Conservation (phyloP, 2,797 vertebrate species). For the Rhinichthys osculus region DNA sequence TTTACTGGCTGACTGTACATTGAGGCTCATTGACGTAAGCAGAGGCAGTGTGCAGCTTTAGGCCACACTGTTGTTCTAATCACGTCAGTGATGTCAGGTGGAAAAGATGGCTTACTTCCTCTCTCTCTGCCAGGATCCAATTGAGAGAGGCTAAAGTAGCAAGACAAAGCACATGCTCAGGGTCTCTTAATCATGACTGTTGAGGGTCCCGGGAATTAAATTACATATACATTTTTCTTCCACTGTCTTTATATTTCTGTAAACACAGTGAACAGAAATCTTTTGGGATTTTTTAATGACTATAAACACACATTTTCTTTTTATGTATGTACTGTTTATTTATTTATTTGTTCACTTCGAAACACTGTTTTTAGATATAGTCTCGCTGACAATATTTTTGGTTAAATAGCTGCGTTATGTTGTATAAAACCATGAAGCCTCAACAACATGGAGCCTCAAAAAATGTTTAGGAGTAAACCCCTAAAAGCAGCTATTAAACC, state of each 20-base stretch:
- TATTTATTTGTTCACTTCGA: slow-evolving; percentile 6
- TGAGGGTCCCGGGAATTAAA: slow-evolving; percentile 25
- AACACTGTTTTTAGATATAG: not conserved
- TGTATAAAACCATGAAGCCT: slow-evolving; percentile 11
- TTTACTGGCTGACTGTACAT: not conserved
- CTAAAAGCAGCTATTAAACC: not conserved
- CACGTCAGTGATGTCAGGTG: slow-evolving; percentile 75
- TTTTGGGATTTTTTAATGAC: not conserved
- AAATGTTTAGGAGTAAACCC: slow-evolving; percentile 16
- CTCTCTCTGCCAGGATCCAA: slow-evolving; percentile 64
- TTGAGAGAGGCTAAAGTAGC: slow-evolving; percentile 56
- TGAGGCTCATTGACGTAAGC: not conserved
- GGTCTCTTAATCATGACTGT: slow-evolving; percentile 16
- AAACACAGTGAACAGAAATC: slow-evolving; percentile 1
- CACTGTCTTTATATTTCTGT: not conserved
- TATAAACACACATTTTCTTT: not conserved
- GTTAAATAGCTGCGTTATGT: slow-evolving; percentile 2
- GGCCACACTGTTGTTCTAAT: slow-evolving; percentile 59
- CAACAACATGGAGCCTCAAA: not conserved
- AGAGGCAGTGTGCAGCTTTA: slow-evolving; percentile 14
- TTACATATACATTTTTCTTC: slow-evolving; percentile 7
- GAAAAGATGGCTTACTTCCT: slow-evolving; percentile 75
- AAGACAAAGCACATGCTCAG: slow-evolving; percentile 57
- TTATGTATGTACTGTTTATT: not conserved
- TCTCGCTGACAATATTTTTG: not conserved